A percentile compares a stretch with the other conserved stretches of the same genome.
phyloP scores from a whole-genome alignment of 2,797 vertebrate genomes.

The Sciurus vulgaris region DNA sequence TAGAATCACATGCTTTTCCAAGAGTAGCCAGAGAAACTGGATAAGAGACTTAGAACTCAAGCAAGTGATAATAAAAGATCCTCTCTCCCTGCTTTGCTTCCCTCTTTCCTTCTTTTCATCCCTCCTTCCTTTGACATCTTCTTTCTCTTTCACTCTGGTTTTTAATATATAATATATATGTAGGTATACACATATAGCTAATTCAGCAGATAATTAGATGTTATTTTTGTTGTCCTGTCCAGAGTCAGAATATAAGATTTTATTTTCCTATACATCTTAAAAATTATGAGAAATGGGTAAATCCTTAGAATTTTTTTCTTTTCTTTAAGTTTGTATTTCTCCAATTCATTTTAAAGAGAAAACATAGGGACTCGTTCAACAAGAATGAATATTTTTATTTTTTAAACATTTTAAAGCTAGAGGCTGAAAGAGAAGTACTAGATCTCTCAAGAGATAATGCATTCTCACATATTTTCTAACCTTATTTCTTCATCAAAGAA shows the following conservation, averaged over 20 bases:
- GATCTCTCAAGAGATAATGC: constrained; percentile 59
- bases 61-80: not conserved
- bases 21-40: not conserved
- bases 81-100: rapidly evolving
- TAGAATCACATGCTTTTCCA: not conserved
- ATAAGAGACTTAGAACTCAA: not conserved
- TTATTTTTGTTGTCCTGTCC: not conserved
- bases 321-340: not conserved
- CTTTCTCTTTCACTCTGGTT: no score
- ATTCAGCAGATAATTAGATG: not conserved
- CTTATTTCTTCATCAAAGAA: constrained; percentile 81
- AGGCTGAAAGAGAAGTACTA: not conserved
- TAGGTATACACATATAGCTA: not conserved
- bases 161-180: not conserved
- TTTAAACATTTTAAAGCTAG: constrained; percentile 68
- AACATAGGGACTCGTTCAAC: not conserved
- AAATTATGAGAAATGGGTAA: not conserved
- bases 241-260: not conserved
- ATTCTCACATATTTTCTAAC: constrained; percentile 50
- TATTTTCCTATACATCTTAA: not conserved
- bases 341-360: not conserved
- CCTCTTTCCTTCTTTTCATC: not conserved
- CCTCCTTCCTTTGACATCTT: rapidly evolving
- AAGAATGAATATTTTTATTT: not conserved
- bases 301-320: not conserved